phyloP scores from a whole-genome alignment of 2,888 invertebrate species.

The Germaria angustata region DNA sequence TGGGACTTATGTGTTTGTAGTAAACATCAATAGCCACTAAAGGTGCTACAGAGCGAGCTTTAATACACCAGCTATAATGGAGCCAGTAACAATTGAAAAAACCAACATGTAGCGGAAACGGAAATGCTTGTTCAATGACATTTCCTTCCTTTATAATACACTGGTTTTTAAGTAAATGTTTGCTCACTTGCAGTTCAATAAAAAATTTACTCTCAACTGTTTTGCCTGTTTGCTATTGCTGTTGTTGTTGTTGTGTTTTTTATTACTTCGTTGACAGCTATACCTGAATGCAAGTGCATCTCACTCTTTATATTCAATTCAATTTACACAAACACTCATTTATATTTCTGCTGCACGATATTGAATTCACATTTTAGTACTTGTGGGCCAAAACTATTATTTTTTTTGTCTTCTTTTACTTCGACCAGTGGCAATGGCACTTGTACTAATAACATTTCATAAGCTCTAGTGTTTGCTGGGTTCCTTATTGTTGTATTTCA shows the following conservation, averaged over 20 bases:
- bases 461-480: not conserved
- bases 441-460: not conserved
- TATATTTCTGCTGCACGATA: not conserved
- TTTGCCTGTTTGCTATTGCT: constrained; percentile 23
- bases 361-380: constrained; percentile 22
- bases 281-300: constrained; percentile 39
- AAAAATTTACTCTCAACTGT: constrained; percentile 53
- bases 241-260: constrained; percentile 1
- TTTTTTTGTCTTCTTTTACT: not conserved
- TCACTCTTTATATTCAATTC: not conserved
- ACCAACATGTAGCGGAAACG: constrained; percentile 47
- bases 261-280: constrained; percentile 22
- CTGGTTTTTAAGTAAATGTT: constrained; percentile 25
- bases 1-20: not conserved
- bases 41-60: not conserved
- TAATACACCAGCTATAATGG: not conserved
- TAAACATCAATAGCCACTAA: constrained; percentile 3
- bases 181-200: constrained; percentile 59
- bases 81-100: constrained; percentile 21
- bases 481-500: not conserved
- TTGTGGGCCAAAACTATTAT: constrained; percentile 3
- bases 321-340: not conserved
- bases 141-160: constrained; percentile 56
- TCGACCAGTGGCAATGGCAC: not conserved
- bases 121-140: constrained; percentile 58